Evolutionary conservation across 2,113 vertebrate species (phyloP), one percentile per base, ranked within the genome.

Genomic region (Danionella cerebrum): DNA sequence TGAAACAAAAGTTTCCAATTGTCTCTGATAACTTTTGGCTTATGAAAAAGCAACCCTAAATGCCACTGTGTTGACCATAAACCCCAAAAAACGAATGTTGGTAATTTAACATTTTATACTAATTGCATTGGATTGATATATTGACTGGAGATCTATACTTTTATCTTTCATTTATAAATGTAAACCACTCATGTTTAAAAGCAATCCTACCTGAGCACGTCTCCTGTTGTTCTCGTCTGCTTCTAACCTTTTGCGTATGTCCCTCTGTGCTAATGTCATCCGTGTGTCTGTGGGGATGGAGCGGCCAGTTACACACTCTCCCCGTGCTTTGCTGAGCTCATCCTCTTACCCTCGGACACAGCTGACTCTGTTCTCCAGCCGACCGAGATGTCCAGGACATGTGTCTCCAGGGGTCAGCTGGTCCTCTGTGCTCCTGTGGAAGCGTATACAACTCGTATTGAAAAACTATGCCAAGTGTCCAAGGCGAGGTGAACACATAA

Each of bases 261-360:
- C 13, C 27, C 39, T 13, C 39, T 7, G 14, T 18, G 38, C 41
- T 13, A 11, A 13, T 13, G 21, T 9, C 9, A 24, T 53, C 41
- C 25, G 8, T 51, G 38, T 18, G 4, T 13, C 38, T 18, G 6
- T 13, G 60, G 74, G 10, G 66, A 72, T 66, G 70, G 65, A 50
- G 10, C 13, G 1, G 12, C 67, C 70, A 60, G 60, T 73, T 51
- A 76, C 70, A 45, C 54, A 21, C 47, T 48, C 31, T 62, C 53
- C 55, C 45, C 13, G 6, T 1, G 6, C 7, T 12, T 24, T 52
- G 41, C 25, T 72, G 66, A 69, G 57, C 54, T 73, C 58, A 76
- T 36, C 33, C 67, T 41, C 54, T 73, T 51, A 76, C 38, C 33
- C 67, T 41, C 45, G 48, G 48, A 65, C 60, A 68, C 54, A 29